Evolutionary conservation across 2,113 vertebrate genomes (phyloP), one percentile per base, ranked within the genome.

Genomic region (Callospermophilus lateralis): DNA sequence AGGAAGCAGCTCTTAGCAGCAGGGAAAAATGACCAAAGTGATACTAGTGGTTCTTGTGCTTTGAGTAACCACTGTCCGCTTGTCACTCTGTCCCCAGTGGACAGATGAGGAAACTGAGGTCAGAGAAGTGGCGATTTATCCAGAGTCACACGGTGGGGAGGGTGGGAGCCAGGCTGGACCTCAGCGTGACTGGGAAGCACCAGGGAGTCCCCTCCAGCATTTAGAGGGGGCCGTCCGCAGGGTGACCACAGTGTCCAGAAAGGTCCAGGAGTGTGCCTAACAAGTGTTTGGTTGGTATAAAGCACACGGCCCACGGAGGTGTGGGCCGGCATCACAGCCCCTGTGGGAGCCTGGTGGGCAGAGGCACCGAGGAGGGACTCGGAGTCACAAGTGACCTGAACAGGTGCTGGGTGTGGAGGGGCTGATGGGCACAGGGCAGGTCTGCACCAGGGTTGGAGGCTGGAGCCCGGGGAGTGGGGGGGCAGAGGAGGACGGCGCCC

Each of bases 131-230:
- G 61, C n/a, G 68, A 45, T 53, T 58, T 68, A 53, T 8, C 39
- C 45, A 63, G 34, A 68, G 74, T 10, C 63, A 16, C 30, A 0
- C 34, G n/a, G n/a, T 30, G 24, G 26, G 58, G 28, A 61, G 48
- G 32, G 28, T 89, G 84, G 28, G 65, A 55, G 22, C 28, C 55
- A n/a, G 81, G 42, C 17, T 72, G 32, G 42, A 80, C 24, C 37
- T 17, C 58, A 30, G 58, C 15, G 22, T 19, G 80, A 39, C 39
- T 4, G 61, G 30, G 51, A 77, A 67, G 19, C 61, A 30, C 16
- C 2, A 0, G 6, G 34, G 20, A 28, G 68, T 63, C 13, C 12
- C 10, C n/a, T 16, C 19, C 13, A 19, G 53, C 34, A 8, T 34
- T 74, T 68, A 20, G 0, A 67, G 39, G 26, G n/a, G 26, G 42